Evolutionary conservation across 2,113 vertebrate genomes (phyloP).

Genomic region (Steatornis caripensis): DNA sequence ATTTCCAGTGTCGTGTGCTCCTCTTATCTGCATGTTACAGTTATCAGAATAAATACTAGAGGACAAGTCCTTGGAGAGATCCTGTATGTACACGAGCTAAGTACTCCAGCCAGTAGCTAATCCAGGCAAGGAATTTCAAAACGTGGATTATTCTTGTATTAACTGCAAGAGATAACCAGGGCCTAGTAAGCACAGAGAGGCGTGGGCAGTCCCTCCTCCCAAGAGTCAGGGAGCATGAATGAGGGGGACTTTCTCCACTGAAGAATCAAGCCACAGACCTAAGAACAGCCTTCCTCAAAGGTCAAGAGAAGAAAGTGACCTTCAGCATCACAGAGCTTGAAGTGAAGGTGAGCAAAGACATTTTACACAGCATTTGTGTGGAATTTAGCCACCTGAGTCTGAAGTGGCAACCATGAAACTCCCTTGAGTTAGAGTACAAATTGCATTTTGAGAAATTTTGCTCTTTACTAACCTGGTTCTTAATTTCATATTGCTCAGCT

Average conservation of each 20-base stretch:
- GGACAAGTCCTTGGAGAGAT: slow-evolving; percentile 54
- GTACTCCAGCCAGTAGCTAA: slow-evolving; percentile 48
- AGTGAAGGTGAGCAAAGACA: background rate
- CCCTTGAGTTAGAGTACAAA: background rate
- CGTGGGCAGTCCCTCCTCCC: background rate
- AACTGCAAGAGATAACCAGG: background rate
- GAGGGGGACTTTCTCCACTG: background rate
- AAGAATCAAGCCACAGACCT: background rate
- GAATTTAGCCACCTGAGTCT: background rate
- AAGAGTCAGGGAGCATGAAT: background rate
- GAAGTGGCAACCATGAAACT: background rate
- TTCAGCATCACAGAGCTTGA: background rate
- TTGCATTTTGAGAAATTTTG: background rate
- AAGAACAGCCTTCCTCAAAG: background rate
- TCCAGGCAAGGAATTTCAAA: slow-evolving; percentile 47
- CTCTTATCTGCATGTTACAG: slow-evolving; percentile 64
- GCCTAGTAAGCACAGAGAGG: background rate
- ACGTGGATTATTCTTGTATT: slow-evolving; percentile 40
- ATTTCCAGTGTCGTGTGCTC: background rate
- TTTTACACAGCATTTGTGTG: background rate
- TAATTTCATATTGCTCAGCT: too few species aligned
- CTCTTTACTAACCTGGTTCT: background rate
- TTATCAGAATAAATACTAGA: slow-evolving; percentile 66
- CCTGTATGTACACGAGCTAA: slow-evolving; percentile 27
- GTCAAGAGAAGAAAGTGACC: background rate